Conservation (phyloP, 2,797 vertebrate genomes). For the Etheostoma perlongum region DNA sequence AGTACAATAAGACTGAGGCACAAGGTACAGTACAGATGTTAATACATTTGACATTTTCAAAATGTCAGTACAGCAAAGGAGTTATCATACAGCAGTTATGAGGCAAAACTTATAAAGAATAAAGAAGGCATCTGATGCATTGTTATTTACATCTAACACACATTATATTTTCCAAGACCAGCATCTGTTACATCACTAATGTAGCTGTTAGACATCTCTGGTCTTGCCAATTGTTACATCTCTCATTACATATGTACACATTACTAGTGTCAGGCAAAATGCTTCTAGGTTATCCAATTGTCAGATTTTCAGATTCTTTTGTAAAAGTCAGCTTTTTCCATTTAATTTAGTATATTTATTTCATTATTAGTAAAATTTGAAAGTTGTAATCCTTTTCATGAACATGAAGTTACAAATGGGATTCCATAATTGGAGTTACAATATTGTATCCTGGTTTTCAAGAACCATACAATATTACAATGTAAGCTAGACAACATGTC, state of each 20-base stretch:
- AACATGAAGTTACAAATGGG: neutral
- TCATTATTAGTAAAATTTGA: neutral
- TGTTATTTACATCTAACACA: constrained; percentile 35
- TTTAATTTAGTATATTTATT: neutral
- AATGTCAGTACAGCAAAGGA: constrained; percentile 38
- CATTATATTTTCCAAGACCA: neutral
- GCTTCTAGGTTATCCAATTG: neutral
- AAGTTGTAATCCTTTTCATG: neutral
- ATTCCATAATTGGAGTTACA: neutral
- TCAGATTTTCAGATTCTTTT: neutral
- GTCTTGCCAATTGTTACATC: neutral
- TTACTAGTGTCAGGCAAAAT: neutral
- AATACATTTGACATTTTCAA: constrained; percentile 33
- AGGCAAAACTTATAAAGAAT: constrained; percentile 37
- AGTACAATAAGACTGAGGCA: constrained; percentile 55
- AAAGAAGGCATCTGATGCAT: constrained; percentile 53
- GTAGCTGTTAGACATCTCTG: neutral
- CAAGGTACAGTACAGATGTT: constrained; percentile 29
- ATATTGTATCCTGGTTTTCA: neutral
- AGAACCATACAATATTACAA: constrained; percentile 11
- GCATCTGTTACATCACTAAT: constrained; percentile 15
- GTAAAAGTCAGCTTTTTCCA: neutral
- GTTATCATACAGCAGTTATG: constrained; percentile 49
- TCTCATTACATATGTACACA: constrained; percentile 9
- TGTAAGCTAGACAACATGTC: constrained; percentile 2